Conservation (phyloP, 2,888 invertebrate genomes). For the Lordiphosa fenestrarum region DNA sequence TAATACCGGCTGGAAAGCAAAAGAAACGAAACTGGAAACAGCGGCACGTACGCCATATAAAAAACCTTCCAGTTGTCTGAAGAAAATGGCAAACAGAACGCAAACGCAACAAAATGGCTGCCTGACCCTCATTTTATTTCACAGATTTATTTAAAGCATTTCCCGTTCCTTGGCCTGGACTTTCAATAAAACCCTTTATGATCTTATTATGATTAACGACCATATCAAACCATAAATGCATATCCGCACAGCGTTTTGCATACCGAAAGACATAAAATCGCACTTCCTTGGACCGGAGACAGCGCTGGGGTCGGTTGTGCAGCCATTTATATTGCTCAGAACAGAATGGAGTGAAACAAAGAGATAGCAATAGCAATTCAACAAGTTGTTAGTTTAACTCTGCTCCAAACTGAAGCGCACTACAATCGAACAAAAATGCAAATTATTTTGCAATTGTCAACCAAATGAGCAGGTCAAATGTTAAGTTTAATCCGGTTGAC, state of each 20-base stretch:
- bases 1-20: constrained; percentile 43
- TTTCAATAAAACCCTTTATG: constrained; percentile 31
- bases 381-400: too few species aligned
- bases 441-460: too few species aligned
- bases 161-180: neutral
- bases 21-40: too few species aligned
- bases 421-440: too few species aligned
- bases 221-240: constrained; percentile 38
- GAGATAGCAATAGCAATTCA: too few species aligned
- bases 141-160: constrained; percentile 6
- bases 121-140: constrained; percentile 25
- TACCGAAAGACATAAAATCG: constrained; percentile 42
- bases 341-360: too few species aligned
- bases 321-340: too few species aligned
- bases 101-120: constrained; percentile 22
- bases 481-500: too few species aligned
- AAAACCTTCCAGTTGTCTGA: neutral
- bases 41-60: too few species aligned
- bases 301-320: constrained; percentile 8
- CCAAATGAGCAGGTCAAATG: too few species aligned
- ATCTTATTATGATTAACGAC: constrained; percentile 45
- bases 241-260: constrained; percentile 42
- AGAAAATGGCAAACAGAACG: constrained; percentile 3
- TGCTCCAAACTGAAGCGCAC: too few species aligned
- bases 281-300: constrained; percentile 36